These are phyloP conservation scores for Acanthacorydalis orientalis DNA, from an alignment of 2,888 invertebrate species.

Conservation along the genomic window DNA sequence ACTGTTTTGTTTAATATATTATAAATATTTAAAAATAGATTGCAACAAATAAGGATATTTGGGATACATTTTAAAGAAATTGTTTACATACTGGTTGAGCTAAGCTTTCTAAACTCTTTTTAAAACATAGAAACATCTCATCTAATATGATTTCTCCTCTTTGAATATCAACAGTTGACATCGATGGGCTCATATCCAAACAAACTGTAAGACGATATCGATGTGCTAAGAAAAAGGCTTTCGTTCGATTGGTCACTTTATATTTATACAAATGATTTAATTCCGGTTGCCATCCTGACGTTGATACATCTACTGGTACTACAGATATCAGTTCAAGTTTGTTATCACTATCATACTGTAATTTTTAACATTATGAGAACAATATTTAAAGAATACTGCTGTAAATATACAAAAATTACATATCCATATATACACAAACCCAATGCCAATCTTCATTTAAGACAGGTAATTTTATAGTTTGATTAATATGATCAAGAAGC, in stretches of 20 bases:
- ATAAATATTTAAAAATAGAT: background rate
- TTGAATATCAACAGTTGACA: conserved; percentile 48
- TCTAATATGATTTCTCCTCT: conserved; percentile 42
- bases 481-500: conserved; percentile 51
- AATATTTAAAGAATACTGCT: background rate
- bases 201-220: conserved; percentile 57
- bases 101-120: conserved; percentile 35
- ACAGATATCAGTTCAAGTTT: conserved; percentile 48
- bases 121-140: conserved; percentile 37
- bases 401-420: background rate
- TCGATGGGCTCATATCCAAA: conserved; percentile 62
- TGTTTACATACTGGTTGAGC: conserved; percentile 34
- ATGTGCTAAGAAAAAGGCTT: conserved; percentile 49
- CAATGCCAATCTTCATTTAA: conserved; percentile 16
- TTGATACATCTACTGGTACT: conserved; percentile 32
- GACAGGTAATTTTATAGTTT: conserved; percentile 31
- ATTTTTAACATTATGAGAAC: too few species aligned
- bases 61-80: background rate
- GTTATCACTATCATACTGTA: conserved; percentile 23
- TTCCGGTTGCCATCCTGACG: conserved; percentile 27
- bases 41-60: conserved; percentile 1
- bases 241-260: conserved; percentile 35
- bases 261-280: conserved; percentile 29
- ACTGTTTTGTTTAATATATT: background rate
- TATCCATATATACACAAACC: conserved; percentile 12